Evolutionary conservation across 2,797 vertebrate genomes (phyloP), one percentile per base, ranked within the genome.

Genomic region (Craterocephalus amniculus): DNA sequence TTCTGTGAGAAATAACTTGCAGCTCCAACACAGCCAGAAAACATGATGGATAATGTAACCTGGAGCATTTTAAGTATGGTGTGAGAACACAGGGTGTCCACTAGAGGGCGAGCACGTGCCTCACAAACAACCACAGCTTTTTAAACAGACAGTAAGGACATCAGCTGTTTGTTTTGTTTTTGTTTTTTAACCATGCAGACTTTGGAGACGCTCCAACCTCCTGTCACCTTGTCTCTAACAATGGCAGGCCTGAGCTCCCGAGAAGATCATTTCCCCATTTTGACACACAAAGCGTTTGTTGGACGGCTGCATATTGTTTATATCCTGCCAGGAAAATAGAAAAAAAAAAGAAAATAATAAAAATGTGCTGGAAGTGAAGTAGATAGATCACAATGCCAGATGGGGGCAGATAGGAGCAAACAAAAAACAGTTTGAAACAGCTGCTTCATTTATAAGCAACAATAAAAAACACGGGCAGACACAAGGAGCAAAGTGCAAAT

Each of bases 171-270:
- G 32, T 34, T 36, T 20, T 18, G 1, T 2, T 43, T 45, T 20
- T 40, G 1, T 18, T 45, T 5, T 54, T 62, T 31, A 45, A 58
- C 55, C 43, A 3, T 0, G 16, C 14, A 58, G 18, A 31, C 27
- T 66, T 51, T 83, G 78, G 86, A 78, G 61, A 7, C 12, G 14
- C 52, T 78, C 76, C 79, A 84, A 61, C 55, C 58, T 63, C 58
- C 49, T 78, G 74, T 80, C 77, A 68, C 34, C 22, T 12, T 22
- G n/a, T 63, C 16, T 54, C 78, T 72, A 84, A 91, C 81, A 87
- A 87, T 73, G 81, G 81, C 63, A 10, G 18, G n/a, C 20, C 24
- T 24, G 40, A 22, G 2, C 52, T 18, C 24, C 54, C 20, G 58
- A 67, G 67, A 63, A 58, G 52, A 72, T 72, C 69, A 58, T 51